Percentiles rank a stretch among this genome's conserved stretches.
Evolutionary conservation across 2,888 invertebrate species (phyloP).

Genomic region (Erpobdella octoculata): DNA sequence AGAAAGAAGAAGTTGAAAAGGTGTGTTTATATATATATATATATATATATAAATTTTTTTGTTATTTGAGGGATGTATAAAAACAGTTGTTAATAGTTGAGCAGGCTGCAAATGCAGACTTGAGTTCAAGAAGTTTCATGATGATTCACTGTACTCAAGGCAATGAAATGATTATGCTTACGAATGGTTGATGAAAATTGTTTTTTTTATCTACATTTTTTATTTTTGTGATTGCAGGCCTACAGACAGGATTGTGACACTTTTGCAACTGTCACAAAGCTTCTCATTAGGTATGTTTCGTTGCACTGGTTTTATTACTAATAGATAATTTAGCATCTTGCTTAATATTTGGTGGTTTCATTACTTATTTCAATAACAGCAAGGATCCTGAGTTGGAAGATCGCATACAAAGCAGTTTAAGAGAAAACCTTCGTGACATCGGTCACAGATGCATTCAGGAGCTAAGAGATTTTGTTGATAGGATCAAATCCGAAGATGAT

Average conservation of each 20-base stretch:
- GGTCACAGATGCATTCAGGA: constrained; percentile 42
- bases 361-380: constrained; percentile 31
- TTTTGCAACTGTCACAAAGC: constrained; percentile 42
- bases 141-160: neutral
- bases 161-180: no score
- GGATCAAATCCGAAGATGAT: constrained; percentile 33
- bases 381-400: constrained; percentile 41
- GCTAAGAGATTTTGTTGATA: constrained; percentile 40
- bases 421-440: constrained; percentile 42
- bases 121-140: neutral
- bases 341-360: neutral
- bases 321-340: neutral
- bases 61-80: neutral
- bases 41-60: neutral
- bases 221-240: constrained; percentile 33
- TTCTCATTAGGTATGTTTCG: constrained; percentile 39
- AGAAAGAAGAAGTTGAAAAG: constrained; percentile 40
- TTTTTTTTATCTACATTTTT: neutral
- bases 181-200: no score
- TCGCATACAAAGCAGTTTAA: constrained; percentile 38
- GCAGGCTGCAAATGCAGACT: neutral
- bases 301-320: neutral
- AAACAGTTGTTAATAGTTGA: neutral
- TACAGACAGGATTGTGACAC: constrained; percentile 43
- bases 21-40: constrained; percentile 27